These are phyloP conservation scores for Percopsis transmontana DNA, from an alignment of 2,113 vertebrate genomes.

Conservation along the genomic window DNA sequence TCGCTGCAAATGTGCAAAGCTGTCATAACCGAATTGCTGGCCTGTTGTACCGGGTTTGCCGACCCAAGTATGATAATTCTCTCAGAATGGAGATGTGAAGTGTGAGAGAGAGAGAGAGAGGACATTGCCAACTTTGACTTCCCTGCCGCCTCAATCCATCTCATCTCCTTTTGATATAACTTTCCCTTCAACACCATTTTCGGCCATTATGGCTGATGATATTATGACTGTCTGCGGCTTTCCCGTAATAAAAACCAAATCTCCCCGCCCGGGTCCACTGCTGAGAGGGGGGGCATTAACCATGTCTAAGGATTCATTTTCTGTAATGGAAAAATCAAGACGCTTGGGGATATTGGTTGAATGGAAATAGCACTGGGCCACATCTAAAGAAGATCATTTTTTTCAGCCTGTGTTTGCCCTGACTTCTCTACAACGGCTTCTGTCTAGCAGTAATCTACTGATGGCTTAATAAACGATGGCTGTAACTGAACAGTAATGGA, in stretches of 20 bases:
- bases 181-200: slow-evolving; percentile 53
- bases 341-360: slow-evolving; percentile 43
- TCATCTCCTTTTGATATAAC: slow-evolving; percentile 56
- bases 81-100: slow-evolving; percentile 8
- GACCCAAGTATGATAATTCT: slow-evolving; percentile 56
- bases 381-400: slow-evolving; percentile 57
- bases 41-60: slow-evolving; percentile 21
- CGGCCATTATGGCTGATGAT: slow-evolving; percentile 66
- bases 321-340: slow-evolving; percentile 59
- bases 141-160: slow-evolving; percentile 53
- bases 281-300: slow-evolving; percentile 69
- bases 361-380: slow-evolving; percentile 58
- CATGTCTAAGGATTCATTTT: slow-evolving; percentile 56
- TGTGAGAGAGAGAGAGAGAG: slow-evolving; percentile 30
- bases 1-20: slow-evolving; percentile 40
- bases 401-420: slow-evolving; percentile 58
- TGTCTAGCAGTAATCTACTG: too few relatives aligned
- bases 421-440: slow-evolving; percentile 61
- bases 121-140: slow-evolving; percentile 36
- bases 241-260: slow-evolving; percentile 69
- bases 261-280: slow-evolving; percentile 45
- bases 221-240: slow-evolving; percentile 57
- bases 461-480: slow-evolving; percentile 54
- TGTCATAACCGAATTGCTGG: slow-evolving; percentile 39
- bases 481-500: slow-evolving; percentile 9